Percentiles rank a stretch among this genome's conserved stretches.
These are phyloP conservation scores for Clarias platycephalus DNA, from an alignment of 2,797 vertebrate species.

Conservation along the genomic window DNA sequence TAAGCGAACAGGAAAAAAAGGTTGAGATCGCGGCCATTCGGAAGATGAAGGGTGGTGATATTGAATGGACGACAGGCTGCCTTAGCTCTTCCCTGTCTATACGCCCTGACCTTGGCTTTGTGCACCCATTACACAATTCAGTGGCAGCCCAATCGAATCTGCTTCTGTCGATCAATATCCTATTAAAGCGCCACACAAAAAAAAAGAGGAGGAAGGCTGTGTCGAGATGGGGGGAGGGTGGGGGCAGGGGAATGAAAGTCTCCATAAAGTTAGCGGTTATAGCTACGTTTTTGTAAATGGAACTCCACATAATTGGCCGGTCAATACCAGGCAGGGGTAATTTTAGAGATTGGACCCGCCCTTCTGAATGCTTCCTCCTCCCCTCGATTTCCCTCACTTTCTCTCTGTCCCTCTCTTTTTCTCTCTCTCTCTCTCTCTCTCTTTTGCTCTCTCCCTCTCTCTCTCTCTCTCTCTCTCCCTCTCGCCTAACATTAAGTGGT, in stretches of 20 bases:
- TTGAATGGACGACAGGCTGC: slow-evolving; percentile 62
- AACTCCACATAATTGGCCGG: slow-evolving; percentile 88
- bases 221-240: slow-evolving; percentile 39
- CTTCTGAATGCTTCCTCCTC: slow-evolving; percentile 54
- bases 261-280: slow-evolving; percentile 86
- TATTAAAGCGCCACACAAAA: slow-evolving; percentile 84
- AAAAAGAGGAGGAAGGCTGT: slow-evolving; percentile 45
- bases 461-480: not conserved
- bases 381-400: slow-evolving; percentile 41
- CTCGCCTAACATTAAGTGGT: not conserved
- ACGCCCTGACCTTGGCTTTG: slow-evolving; percentile 89
- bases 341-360: slow-evolving; percentile 74
- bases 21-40: slow-evolving; percentile 43
- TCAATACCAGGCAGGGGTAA: slow-evolving; percentile 81
- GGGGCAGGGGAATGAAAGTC: slow-evolving; percentile 71
- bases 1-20: slow-evolving; percentile 51
- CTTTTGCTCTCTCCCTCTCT: not conserved
- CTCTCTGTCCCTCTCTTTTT: not conserved
- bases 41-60: slow-evolving; percentile 65
- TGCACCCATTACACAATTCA: slow-evolving; percentile 93
- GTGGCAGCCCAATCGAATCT: slow-evolving; percentile 91
- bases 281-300: slow-evolving; percentile 91
- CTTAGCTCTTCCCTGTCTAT: slow-evolving; percentile 64
- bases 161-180: slow-evolving; percentile 97
- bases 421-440: not conserved